These are phyloP conservation scores for Syritta pipiens DNA, from an alignment of 2,888 invertebrate genomes.

Conservation along the genomic window DNA sequence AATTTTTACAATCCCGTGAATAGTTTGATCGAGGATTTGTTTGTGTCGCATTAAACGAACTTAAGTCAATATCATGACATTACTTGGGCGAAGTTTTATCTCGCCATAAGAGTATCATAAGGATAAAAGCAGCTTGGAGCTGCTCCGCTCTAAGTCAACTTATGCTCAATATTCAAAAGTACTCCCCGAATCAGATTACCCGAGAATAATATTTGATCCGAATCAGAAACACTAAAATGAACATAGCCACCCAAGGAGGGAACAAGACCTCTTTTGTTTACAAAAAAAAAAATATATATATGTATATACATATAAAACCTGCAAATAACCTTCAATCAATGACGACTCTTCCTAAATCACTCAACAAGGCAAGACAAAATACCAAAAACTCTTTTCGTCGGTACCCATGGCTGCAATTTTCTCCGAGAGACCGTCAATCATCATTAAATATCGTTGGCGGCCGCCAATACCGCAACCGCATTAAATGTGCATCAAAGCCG, in stretches of 20 bases:
- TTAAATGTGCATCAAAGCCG: constrained; percentile 65
- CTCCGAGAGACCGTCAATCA: constrained; percentile 61
- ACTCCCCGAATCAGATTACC: no score
- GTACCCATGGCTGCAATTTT: constrained; percentile 38
- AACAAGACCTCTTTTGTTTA: constrained; percentile 18
- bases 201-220: neutral
- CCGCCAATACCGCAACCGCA: constrained; percentile 63
- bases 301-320: neutral
- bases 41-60: no score
- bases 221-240: neutral
- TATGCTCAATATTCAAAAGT: no score
- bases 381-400: constrained; percentile 17
- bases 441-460: constrained; percentile 66
- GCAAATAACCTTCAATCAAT: constrained; percentile 30
- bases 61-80: no score
- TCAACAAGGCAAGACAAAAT: constrained; percentile 21
- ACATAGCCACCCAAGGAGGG: neutral
- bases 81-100: no score
- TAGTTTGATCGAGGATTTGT: no score
- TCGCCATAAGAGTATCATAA: no score
- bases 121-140: no score
- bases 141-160: no score
- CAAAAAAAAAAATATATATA: neutral
- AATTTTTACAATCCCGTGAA: no score
- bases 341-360: constrained; percentile 34